Base-by-base conservation (phyloP, 2,113 vertebrate species). In the Ictalurus furcatus region DNA sequence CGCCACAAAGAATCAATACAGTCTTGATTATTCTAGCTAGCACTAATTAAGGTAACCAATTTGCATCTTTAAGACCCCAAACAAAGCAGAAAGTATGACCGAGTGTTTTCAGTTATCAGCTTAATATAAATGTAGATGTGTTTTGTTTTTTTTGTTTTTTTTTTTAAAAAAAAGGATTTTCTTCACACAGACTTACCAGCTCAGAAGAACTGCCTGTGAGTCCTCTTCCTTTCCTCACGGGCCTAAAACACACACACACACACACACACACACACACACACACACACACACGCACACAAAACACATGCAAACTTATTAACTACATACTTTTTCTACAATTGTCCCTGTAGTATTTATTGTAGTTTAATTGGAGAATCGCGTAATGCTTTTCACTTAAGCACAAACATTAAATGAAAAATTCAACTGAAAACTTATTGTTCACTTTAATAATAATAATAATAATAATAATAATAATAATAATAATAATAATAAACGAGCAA, bases 191-290 rank as follows among this genome's bases (percentile, higher is more conserved):
- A 52, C 86, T 83, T 59, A 83, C 80, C 56, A 83, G 80, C 65
- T 48, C 76, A 59, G 91, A 91, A 84, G 90, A 92, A 88, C 79
- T 88, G 89, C 88, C 87, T 37, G 34, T 76, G 44, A 85, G 61
- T 83, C 83, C 86, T 80, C 65, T 85, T 91, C 82, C 74, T 91
- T 93, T 91, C 87, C 91, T 93, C 92, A 90, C 91, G 78, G 90
- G 93, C 95, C 95, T 96, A 93, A 85, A 94, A 95, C 4, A 94
- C 44, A 44, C 44, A 44, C 44, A 44, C 44, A 44, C 40, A 44
- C 40, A 44, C 40, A 44, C 40, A 44, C 40, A 44, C 40, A 44
- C 40, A 44, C 40, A 44, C 44, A 44, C 44, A 44, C 44, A 44
- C 44, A 44, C 44, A 44, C 44, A 44, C 44, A 44, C 44, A 44